A percentile compares a stretch with the other conserved stretches of the same genome.
phyloP scores from a whole-genome alignment of 2,888 invertebrate genomes.

The Sinopyrophorus schimmeli region DNA sequence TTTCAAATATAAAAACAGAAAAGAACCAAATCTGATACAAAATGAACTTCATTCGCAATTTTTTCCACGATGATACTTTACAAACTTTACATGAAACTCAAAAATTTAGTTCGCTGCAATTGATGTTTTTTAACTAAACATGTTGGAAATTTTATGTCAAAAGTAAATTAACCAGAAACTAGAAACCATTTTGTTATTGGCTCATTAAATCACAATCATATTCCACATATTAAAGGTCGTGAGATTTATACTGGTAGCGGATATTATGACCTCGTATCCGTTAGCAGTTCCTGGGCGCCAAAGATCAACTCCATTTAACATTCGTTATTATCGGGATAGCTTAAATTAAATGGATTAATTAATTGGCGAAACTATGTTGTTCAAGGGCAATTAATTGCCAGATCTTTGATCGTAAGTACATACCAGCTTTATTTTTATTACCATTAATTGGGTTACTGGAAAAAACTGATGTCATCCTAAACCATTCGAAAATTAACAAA shows the following conservation, averaged over 20 bases:
- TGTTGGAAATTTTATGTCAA: too few species aligned
- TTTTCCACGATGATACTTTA: too few species aligned
- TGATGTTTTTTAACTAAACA: too few species aligned
- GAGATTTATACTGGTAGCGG: conserved; percentile 23
- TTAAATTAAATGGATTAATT: conserved; percentile 25
- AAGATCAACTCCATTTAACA: conserved; percentile 27
- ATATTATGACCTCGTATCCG: conserved; percentile 27
- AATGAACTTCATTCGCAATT: too few species aligned
- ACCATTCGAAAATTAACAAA: conserved; percentile 2
- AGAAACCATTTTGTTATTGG: too few species aligned
- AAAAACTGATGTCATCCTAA: conserved; percentile 26
- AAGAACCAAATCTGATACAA: too few species aligned
- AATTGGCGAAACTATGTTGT: conserved; percentile 20
- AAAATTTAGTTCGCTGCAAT: too few species aligned
- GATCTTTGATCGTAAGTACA: conserved; percentile 19
- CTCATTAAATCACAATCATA: too few species aligned
- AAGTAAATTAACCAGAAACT: too few species aligned
- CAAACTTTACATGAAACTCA: too few species aligned
- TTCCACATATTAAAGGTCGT: conserved; percentile 26
- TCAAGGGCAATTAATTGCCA: conserved; percentile 15
- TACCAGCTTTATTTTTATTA: conserved; percentile 8
- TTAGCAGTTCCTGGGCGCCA: conserved; percentile 26
- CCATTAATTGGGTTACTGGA: conserved; percentile 12
- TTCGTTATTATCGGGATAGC: conserved; percentile 23
- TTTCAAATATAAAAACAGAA: too few species aligned